Percentiles rank a stretch among this genome's conserved stretches.
These are phyloP conservation scores for Hypomesus transpacificus DNA, from an alignment of 2,113 vertebrate genomes.

Conservation along the genomic window DNA sequence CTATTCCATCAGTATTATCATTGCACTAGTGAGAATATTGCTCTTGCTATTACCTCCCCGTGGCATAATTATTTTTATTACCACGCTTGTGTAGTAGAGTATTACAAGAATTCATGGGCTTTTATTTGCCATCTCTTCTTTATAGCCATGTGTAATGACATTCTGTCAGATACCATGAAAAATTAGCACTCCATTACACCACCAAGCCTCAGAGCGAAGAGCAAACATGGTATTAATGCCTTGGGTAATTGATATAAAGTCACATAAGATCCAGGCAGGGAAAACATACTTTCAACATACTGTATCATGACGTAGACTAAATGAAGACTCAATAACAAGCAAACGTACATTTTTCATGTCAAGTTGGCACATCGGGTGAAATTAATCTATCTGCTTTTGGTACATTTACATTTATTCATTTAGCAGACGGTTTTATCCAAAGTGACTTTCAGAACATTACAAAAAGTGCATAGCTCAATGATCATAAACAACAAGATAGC, in stretches of 20 bases:
- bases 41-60: constrained; percentile 48
- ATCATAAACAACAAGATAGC: too few relatives aligned
- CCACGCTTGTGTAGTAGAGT: constrained; percentile 50
- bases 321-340: too few relatives aligned
- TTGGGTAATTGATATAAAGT: constrained; percentile 59
- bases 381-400: too few relatives aligned
- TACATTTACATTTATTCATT: too few relatives aligned
- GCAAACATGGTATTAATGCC: constrained; percentile 62
- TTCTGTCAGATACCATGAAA: constrained; percentile 63
- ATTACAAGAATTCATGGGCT: constrained; percentile 48
- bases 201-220: constrained; percentile 52
- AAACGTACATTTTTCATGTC: too few relatives aligned
- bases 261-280: constrained; percentile 49
- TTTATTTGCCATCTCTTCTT: constrained; percentile 59
- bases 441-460: too few relatives aligned
- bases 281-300: constrained; percentile 50
- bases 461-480: too few relatives aligned
- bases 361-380: too few relatives aligned
- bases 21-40: constrained; percentile 36
- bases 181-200: constrained; percentile 61
- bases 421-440: too few relatives aligned
- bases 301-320: too few relatives aligned
- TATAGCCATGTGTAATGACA: constrained; percentile 62
- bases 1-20: constrained; percentile 30
- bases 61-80: constrained; percentile 62